phyloP scores from a whole-genome alignment of 2,797 vertebrate species.

The Premnoplex brunnescens region DNA sequence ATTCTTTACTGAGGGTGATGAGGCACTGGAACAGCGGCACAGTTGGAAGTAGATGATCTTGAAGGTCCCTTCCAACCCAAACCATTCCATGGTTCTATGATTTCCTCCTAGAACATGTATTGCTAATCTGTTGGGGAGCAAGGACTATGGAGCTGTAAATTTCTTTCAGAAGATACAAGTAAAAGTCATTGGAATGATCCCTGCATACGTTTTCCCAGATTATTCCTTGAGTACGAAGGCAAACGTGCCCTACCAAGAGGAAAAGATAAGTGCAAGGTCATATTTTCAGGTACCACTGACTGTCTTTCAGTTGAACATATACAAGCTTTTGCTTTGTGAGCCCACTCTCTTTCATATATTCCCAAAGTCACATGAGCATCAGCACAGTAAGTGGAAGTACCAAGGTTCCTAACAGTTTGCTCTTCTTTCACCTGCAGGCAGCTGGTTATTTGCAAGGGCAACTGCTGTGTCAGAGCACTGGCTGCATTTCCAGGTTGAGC shows the following conservation, averaged over 20 bases:
- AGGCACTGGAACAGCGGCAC: neutral
- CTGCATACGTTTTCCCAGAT: neutral
- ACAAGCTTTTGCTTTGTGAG: neutral
- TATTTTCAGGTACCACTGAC: neutral
- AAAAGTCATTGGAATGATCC: neutral
- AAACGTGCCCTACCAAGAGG: neutral
- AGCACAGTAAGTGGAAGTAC: neutral
- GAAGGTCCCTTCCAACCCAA: neutral
- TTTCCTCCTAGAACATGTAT: neutral
- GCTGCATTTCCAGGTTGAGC: neutral
- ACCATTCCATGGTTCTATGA: neutral
- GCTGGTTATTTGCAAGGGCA: neutral
- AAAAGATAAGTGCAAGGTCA: rapidly evolving
- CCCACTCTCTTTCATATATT: neutral
- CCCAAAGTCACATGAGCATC: rapidly evolving
- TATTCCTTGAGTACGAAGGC: neutral
- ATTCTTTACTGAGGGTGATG: neutral
- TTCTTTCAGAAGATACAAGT: neutral
- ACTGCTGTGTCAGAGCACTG: neutral
- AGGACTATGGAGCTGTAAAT: neutral
- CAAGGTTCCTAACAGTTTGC: neutral
- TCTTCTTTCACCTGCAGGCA: neutral
- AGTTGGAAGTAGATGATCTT: neutral
- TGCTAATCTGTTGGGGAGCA: neutral
- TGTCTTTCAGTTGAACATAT: neutral